These are phyloP conservation scores for Ptychobarbus kaznakovi DNA, from an alignment of 2,797 vertebrate genomes.

Conservation along the genomic window DNA sequence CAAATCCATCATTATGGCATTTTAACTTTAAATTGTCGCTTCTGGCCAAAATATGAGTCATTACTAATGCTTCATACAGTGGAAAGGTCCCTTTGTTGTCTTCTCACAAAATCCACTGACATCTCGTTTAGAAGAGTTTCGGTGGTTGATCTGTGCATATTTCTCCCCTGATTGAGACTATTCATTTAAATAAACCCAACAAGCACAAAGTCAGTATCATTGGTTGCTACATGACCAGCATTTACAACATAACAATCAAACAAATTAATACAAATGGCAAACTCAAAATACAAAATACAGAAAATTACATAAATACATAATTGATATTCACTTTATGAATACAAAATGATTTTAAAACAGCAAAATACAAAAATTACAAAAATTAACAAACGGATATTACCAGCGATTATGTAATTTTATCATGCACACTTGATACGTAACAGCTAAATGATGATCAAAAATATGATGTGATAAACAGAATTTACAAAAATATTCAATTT, in stretches of 20 bases:
- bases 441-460: not conserved
- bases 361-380: not conserved
- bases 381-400: not conserved
- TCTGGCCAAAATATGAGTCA: not conserved
- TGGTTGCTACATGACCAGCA: not conserved
- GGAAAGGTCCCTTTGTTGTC: not conserved
- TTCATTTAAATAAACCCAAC: not conserved
- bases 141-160: not conserved
- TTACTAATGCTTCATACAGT: not conserved
- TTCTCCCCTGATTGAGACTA: not conserved
- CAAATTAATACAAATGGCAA: too few species aligned
- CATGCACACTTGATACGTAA: not conserved
- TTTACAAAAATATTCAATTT: not conserved
- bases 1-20: not conserved
- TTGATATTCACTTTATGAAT: too few species aligned
- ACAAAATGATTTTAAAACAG: too few species aligned
- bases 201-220: not conserved
- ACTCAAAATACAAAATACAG: too few species aligned
- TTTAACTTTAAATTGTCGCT: not conserved
- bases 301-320: too few species aligned
- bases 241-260: slow-evolving; percentile 5
- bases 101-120: not conserved
- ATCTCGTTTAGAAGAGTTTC: not conserved
- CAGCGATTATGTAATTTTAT: not conserved
- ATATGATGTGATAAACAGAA: not conserved